phyloP scores from a whole-genome alignment of 1,140 invertebrate species.

The Geopemphigus sp. region DNA sequence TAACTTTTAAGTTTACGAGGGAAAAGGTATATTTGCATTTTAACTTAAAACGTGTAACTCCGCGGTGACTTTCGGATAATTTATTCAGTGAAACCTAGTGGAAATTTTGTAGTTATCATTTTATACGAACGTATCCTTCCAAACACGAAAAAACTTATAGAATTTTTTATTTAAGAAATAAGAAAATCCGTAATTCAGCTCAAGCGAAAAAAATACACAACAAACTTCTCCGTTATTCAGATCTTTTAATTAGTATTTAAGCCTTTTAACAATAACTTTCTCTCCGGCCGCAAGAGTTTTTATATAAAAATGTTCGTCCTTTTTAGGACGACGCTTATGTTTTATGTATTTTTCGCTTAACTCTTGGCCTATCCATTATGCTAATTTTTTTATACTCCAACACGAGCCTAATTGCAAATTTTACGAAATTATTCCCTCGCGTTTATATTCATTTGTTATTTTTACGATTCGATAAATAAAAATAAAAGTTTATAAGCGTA shows the following conservation, averaged over 20 bases:
- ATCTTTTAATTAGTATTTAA: slow-evolving; percentile 48
- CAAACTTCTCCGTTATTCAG: slow-evolving; percentile 27
- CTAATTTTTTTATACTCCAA: slow-evolving; percentile 23
- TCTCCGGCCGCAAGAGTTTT: slow-evolving; percentile 7
- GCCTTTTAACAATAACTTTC: slow-evolving; percentile 46
- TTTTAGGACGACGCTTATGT: slow-evolving; percentile 25
- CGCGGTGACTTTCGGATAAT: background rate
- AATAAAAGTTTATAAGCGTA: background rate
- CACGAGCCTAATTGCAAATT: slow-evolving; percentile 43
- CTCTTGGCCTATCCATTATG: slow-evolving; percentile 42
- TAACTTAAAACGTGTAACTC: background rate
- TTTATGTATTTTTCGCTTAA: slow-evolving; percentile 40
- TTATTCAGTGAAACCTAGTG: slow-evolving; percentile 27
- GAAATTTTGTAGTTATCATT: slow-evolving; percentile 26
- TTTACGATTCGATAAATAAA: slow-evolving; percentile 10
- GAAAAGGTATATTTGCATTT: slow-evolving; percentile 19
- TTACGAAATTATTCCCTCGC: slow-evolving; percentile 34
- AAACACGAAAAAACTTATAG: background rate
- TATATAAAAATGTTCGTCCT: slow-evolving; percentile 24
- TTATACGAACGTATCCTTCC: background rate
- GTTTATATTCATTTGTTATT: slow-evolving; percentile 30
- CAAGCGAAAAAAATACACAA: slow-evolving; percentile 8
- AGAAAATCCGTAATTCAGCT: slow-evolving; percentile 3
- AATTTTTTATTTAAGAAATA: background rate
- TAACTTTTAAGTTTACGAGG: background rate